Base-by-base conservation (phyloP, 64 coral and sea anemone species). In the Actinia equina region DNA sequence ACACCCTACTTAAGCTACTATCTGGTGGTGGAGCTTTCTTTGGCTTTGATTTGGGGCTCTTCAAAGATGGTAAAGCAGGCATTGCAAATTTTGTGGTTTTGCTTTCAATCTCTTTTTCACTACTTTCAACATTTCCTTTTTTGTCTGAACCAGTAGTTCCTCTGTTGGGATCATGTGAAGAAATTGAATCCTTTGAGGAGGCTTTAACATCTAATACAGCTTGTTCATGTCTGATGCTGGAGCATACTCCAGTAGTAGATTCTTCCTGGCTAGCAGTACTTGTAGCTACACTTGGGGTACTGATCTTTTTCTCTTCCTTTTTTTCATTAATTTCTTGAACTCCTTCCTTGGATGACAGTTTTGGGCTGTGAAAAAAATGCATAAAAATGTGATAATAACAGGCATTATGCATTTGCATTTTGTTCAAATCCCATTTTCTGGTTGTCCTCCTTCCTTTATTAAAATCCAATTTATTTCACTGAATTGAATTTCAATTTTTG, bases 31-130 rank as follows among this genome's bases (percentile, higher is more conserved):
- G 19, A n/a, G 9, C 44, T 81, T 22, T 49, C 44, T 81, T 49
- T 17, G 52, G 78, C 20, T 81, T 81, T 44, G 78, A 17, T 52
- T 49, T 44, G 44, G 43, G 15, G 43, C 7, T 81, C 44, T 81
- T 81, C 22, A 16, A 23, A 69, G 52, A 43, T 20, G 89, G 84
- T 12, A 65, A 14, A 22, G 52, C 25, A 52, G 89, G 89, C 74
- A 91, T 57, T 65, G 71, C 83, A 91, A 91, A 91, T 61, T 91
- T 52, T 84, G 80, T 22, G 71, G 44, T 52, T 53, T 49, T 80
- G 15, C 20, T 74, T 74, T 74, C 69, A 74, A 14, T 5, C 8
- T 74, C 26, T 37, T 74, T 41, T 41, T 41, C 25, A 12, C 69
- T 41, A 69, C 1, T 25, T 69, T 69, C 2, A 69, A 69, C 1